phyloP scores from a whole-genome alignment of 2,888 invertebrate species.

The Blomia tropicalis region DNA sequence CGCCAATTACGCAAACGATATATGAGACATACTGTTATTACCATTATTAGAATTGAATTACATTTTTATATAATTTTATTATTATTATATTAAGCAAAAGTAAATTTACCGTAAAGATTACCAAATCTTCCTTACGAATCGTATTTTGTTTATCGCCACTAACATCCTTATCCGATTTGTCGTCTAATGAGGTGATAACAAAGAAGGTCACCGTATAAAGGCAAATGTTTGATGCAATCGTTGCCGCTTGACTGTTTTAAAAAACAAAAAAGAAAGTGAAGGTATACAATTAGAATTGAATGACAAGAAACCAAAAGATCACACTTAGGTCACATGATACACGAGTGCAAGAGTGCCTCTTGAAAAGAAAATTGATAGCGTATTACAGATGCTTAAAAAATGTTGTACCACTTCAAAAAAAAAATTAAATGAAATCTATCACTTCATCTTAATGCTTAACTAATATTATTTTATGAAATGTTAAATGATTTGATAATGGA shows the following conservation, averaged over 20 bases:
- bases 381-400: too few relatives aligned
- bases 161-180: neutral
- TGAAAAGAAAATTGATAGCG: too few relatives aligned
- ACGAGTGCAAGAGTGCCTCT: too few relatives aligned
- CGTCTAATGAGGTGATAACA: slow-evolving; percentile 10
- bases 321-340: neutral
- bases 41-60: neutral
- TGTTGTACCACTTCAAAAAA: too few relatives aligned
- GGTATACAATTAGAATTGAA: too few relatives aligned
- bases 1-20: slow-evolving; percentile 32
- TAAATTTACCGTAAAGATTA: slow-evolving; percentile 30
- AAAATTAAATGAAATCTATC: too few relatives aligned
- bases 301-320: too few relatives aligned
- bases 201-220: slow-evolving; percentile 8
- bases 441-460: too few relatives aligned
- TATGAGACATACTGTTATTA: slow-evolving; percentile 32
- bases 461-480: too few relatives aligned
- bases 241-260: slow-evolving; percentile 20
- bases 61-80: neutral
- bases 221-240: slow-evolving; percentile 19
- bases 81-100: neutral
- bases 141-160: neutral
- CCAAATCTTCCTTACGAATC: slow-evolving; percentile 26
- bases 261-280: neutral
- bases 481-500: too few relatives aligned